Evolutionary conservation across 2,888 invertebrate genomes (phyloP).

Genomic region (Aleiodes alternator): DNA sequence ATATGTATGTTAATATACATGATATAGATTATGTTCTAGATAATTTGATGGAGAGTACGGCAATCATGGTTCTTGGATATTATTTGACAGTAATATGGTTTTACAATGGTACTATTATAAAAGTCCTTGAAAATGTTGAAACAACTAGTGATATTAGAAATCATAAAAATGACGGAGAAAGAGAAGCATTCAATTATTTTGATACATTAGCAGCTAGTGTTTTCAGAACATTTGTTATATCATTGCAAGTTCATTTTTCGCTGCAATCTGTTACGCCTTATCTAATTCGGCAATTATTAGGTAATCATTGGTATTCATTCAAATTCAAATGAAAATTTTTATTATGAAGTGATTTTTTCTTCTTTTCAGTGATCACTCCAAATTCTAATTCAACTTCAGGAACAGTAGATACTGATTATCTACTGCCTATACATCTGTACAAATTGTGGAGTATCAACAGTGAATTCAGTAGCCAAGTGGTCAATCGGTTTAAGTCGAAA

Average conservation of each 20-base stretch:
- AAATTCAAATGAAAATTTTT: neutral
- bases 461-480: too few species aligned
- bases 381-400: neutral
- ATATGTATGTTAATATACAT: neutral
- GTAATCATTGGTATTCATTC: too few species aligned
- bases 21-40: constrained; percentile 16
- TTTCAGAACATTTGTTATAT: neutral
- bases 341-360: neutral
- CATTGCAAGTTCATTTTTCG: neutral
- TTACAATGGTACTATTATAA: neutral
- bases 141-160: neutral
- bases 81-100: neutral
- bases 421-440: constrained; percentile 35
- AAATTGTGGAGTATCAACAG: constrained; percentile 27
- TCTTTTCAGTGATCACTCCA: neutral
- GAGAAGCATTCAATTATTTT: constrained; percentile 50
- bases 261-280: too few species aligned
- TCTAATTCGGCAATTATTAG: too few species aligned
- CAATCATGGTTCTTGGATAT: neutral
- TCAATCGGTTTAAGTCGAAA: too few species aligned
- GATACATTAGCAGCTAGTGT: constrained; percentile 31
- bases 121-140: neutral
- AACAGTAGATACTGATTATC: constrained; percentile 7
- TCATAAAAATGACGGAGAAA: constrained; percentile 8
- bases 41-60: constrained; percentile 9